phyloP scores from a whole-genome alignment of 2,113 vertebrate species.

The Oreochromis tanganicae region DNA sequence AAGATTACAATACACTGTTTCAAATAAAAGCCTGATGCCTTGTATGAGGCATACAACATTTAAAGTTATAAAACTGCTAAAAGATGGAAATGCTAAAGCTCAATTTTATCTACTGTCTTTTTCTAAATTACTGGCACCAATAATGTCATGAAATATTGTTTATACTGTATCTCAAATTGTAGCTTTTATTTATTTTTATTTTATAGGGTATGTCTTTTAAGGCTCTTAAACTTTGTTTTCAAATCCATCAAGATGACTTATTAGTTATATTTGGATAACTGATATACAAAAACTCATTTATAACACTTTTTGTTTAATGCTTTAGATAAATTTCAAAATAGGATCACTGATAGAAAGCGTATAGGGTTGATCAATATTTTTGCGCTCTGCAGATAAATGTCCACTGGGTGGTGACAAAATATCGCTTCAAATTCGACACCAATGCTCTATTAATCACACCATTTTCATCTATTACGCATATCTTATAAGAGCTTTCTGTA shows the following conservation, averaged over 20 bases:
- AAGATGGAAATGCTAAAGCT: background rate
- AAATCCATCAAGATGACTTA: background rate
- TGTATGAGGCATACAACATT: background rate
- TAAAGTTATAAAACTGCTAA: background rate
- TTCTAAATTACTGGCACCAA: background rate
- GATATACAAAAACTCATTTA: background rate
- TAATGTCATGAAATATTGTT: background rate
- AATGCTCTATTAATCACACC: background rate
- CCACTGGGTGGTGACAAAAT: constrained; percentile 2
- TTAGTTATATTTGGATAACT: background rate
- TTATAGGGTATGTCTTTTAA: background rate
- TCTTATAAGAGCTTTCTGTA: background rate
- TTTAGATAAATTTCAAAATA: background rate
- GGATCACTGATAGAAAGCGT: background rate
- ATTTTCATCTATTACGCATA: background rate
- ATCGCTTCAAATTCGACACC: background rate
- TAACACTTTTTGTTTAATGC: background rate
- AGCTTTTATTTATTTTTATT: background rate
- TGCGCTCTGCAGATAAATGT: background rate
- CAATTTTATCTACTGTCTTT: background rate
- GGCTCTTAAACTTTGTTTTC: background rate
- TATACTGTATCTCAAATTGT: background rate
- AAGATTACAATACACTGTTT: background rate
- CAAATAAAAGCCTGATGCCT: background rate
- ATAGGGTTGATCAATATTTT: background rate